phyloP scores from a whole-genome alignment of 2,797 vertebrate genomes.

The Argentina silus region DNA sequence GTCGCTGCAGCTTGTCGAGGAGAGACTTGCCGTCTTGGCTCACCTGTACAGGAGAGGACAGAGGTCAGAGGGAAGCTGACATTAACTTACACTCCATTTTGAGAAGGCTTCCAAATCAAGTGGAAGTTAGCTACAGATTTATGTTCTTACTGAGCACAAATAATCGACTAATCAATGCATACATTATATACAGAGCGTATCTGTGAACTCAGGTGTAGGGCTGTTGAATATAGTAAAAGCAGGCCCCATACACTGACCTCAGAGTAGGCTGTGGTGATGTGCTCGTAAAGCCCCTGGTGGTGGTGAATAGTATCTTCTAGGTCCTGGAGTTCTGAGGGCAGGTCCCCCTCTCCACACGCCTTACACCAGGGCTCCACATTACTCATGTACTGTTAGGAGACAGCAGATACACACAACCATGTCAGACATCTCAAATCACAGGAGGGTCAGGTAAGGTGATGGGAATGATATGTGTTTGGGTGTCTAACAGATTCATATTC shows the following conservation, averaged over 20 bases:
- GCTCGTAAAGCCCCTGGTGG: slow-evolving; percentile 97
- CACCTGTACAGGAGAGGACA: slow-evolving; percentile 76
- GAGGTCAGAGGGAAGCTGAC: too few species aligned
- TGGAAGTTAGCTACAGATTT: too few species aligned
- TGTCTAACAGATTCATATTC: too few species aligned
- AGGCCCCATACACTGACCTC: slow-evolving; percentile 78
- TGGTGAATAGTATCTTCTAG: slow-evolving; percentile 97
- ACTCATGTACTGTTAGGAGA: slow-evolving; percentile 89
- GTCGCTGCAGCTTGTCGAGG: slow-evolving; percentile 95
- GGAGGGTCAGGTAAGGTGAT: too few species aligned
- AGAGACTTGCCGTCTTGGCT: slow-evolving; percentile 97
- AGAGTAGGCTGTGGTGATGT: slow-evolving; percentile 93
- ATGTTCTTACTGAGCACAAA: too few species aligned
- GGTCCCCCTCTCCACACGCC: slow-evolving; percentile 94
- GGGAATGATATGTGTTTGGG: too few species aligned
- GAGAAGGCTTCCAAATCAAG: too few species aligned
- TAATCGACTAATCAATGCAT: background rate
- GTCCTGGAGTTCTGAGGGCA: slow-evolving; percentile 96
- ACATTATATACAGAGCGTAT: background rate
- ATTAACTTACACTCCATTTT: too few species aligned
- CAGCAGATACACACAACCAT: slow-evolving; percentile 19
- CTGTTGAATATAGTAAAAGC: background rate
- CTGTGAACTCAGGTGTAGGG: background rate
- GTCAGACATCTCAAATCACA: background rate
- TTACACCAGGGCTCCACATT: slow-evolving; percentile 98